A percentile compares a stretch with the other conserved stretches of the same genome.
phyloP scores from a whole-genome alignment of 2,888 invertebrate genomes.

The Cephus sareptanus region DNA sequence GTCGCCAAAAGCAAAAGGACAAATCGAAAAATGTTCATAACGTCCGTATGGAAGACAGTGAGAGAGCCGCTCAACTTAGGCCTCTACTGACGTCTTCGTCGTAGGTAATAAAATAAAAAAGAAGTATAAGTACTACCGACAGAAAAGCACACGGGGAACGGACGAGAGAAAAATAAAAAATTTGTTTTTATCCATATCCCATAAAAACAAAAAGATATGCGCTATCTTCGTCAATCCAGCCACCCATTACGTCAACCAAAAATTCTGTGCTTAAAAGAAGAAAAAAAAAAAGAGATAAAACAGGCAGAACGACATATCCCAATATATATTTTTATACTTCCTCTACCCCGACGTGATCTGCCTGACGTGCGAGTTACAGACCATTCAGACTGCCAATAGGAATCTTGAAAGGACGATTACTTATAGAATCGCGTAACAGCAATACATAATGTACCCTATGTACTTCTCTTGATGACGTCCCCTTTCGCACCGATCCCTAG shows the following conservation, averaged over 20 bases:
- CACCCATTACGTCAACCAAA: not conserved
- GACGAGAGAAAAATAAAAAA: not conserved
- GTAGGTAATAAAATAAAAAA: slow-evolving; percentile 2
- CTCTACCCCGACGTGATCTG: slow-evolving; percentile 15
- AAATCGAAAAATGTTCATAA: not conserved
- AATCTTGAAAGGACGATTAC: not conserved
- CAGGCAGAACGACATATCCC: slow-evolving; percentile 51
- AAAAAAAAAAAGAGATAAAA: not conserved
- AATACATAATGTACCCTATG: not conserved
- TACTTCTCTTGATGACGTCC: not conserved
- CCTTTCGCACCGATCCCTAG: not conserved
- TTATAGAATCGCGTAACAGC: not conserved
- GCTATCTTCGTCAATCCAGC: not conserved
- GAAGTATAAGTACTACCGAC: not conserved
- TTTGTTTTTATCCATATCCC: not conserved
- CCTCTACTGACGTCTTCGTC: slow-evolving; percentile 52
- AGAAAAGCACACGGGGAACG: not conserved
- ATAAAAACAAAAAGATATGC: not conserved
- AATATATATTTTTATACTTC: slow-evolving; percentile 60
- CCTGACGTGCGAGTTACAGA: not conserved
- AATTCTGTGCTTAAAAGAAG: not conserved
- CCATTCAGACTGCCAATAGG: not conserved
- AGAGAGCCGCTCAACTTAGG: slow-evolving; percentile 41
- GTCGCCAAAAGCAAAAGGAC: not conserved
- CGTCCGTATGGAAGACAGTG: not conserved